Evolutionary conservation across 2,888 invertebrate genomes (phyloP), one percentile per base, ranked within the genome.

Genomic region (Cataglyphis cursor): DNA sequence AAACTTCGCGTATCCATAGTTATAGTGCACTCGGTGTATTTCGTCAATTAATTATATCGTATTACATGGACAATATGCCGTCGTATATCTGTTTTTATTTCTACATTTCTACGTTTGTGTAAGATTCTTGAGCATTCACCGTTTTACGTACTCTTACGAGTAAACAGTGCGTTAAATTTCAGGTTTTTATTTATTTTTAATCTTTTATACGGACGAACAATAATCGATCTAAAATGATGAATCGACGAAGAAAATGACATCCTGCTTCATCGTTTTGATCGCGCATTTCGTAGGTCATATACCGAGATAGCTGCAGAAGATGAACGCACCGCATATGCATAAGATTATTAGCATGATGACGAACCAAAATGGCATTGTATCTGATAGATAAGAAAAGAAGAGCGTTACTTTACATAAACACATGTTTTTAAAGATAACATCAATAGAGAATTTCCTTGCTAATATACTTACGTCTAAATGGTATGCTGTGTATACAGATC

Each of bases 401-500:
- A 21, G 59, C 38, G 0, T 75, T 65, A 51, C 3, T 18, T 75
- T 38, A 41, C 28, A 24, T 21, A 28, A 9, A 54, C 3, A 65
- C 1, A 1, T 51, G 51, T 8, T 51, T 31, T 24, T 5, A 38
- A 28, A 76, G 8, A 9, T 9, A 31, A 15, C n/a, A 15, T 64
- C 3, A 21, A 61, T 18, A 83, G 61, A 18, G 44, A 57, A 74
- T 21, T 62, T 5, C 8, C 18, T 54, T 3, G 9, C 24, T 41
- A 12, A 64, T 57, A 61, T 81, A 96, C 97, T 96, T 94, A 98
- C 98, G 96, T 95, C 97, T 96, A 93, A 96, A 96, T 72, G 97
- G 97, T 95, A 99, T 96, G 93, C 97, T 97, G 95, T 98, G 98
- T 93, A 99, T 97, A 95, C 97, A 97, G 90, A 99, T 97, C 95